Evolutionary conservation across 2,797 vertebrate species (phyloP).

Genomic region (Amazona finschi): DNA sequence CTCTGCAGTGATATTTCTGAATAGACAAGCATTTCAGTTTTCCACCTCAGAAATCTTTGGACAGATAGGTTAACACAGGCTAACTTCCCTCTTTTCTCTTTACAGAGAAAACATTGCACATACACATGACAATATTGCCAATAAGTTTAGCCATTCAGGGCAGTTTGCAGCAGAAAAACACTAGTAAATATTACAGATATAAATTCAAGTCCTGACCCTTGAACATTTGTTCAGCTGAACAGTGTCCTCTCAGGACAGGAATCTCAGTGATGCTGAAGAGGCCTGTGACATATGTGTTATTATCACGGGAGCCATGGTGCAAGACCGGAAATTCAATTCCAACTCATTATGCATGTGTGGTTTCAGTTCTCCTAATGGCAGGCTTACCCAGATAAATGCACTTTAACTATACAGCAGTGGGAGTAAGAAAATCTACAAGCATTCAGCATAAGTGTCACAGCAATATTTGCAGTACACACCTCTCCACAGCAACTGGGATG

Average conservation of each 20-base stretch:
- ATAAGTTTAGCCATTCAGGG: neutral
- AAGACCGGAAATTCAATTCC: conserved; percentile 1
- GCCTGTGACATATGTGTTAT: neutral
- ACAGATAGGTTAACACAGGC: neutral
- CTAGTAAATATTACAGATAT: neutral
- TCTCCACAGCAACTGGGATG: neutral
- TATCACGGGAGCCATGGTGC: neutral
- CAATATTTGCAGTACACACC: neutral
- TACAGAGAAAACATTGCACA: neutral
- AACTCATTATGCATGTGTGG: neutral
- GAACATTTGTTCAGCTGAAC: neutral
- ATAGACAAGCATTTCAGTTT: neutral
- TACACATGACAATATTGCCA: neutral
- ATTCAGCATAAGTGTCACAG: neutral
- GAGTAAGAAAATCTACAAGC: neutral
- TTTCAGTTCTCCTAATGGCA: neutral
- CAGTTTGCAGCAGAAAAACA: neutral
- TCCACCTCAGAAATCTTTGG: neutral
- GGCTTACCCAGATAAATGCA: neutral
- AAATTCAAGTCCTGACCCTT: neutral
- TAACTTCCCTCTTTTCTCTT: neutral
- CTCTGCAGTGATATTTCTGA: neutral
- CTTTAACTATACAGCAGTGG: neutral
- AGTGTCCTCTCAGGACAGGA: neutral
- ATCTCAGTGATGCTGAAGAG: neutral